phyloP scores from a whole-genome alignment of 2,797 vertebrate species.

The Trematomus bernacchii region DNA sequence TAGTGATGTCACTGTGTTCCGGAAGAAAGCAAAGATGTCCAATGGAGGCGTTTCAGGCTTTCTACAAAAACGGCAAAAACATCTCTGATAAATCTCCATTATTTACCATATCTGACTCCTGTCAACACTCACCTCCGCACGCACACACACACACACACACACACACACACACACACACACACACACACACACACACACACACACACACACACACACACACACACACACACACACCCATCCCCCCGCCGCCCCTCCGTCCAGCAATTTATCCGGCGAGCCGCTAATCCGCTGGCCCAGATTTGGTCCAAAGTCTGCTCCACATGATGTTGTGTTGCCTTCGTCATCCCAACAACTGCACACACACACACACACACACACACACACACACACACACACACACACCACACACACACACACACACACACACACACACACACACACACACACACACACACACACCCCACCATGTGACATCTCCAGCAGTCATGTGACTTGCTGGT shows the following conservation, averaged over 20 bases:
- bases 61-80: neutral
- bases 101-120: conserved; percentile 59
- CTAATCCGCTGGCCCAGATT: conserved; percentile 87
- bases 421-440: neutral
- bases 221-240: conserved; percentile 27
- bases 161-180: conserved; percentile 19
- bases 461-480: conserved; percentile 50
- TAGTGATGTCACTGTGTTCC: no score
- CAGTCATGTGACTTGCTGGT: conserved; percentile 60
- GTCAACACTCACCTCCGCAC: conserved; percentile 46
- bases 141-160: conserved; percentile 19
- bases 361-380: conserved; percentile 14
- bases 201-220: conserved; percentile 11
- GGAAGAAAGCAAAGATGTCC: no score
- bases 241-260: conserved; percentile 35
- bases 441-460: conserved; percentile 6
- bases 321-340: conserved; percentile 67
- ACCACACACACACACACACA: neutral
- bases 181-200: conserved; percentile 15
- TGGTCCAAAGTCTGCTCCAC: conserved; percentile 71
- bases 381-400: conserved; percentile 6
- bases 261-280: conserved; percentile 77
- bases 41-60: no score
- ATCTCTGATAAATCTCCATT: neutral
- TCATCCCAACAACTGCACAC: conserved; percentile 51